Evolutionary conservation across 2,797 vertebrate species (phyloP).

Genomic region (Delichon dasypus): DNA sequence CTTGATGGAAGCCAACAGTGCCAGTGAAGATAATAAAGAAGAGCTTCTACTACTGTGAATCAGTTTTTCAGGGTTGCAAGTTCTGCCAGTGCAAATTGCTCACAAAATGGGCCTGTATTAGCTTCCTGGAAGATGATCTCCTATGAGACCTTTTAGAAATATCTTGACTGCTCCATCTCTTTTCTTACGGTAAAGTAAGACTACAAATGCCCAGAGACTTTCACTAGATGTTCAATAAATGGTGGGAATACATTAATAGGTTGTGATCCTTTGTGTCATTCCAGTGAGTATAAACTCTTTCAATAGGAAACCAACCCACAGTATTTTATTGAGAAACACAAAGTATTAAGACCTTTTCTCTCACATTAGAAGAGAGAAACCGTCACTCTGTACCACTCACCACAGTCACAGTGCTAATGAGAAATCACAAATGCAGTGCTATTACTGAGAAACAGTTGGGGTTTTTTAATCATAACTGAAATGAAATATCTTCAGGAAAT

Average conservation of each 20-base stretch:
- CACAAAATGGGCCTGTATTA: neutral
- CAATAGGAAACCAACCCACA: neutral
- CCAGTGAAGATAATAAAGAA: neutral
- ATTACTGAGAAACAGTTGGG: neutral
- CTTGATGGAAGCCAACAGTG: neutral
- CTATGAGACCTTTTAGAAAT: neutral
- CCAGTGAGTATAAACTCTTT: neutral
- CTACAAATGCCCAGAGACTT: neutral
- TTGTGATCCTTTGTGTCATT: neutral
- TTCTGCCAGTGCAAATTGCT: neutral
- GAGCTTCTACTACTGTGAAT: neutral
- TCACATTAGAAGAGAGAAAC: neutral
- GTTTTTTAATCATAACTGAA: neutral
- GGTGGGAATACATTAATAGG: neutral
- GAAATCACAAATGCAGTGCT: neutral
- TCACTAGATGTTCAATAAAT: neutral
- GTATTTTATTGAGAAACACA: neutral
- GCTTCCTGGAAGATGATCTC: slow-evolving; percentile 1
- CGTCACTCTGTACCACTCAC: neutral
- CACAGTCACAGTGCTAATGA: neutral
- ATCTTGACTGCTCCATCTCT: neutral
- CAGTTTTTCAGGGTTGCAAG: neutral
- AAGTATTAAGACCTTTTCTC: neutral
- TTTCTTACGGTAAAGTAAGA: neutral
- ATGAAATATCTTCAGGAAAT: neutral